Percentiles rank a stretch among this genome's conserved stretches.
Evolutionary conservation across 2,888 invertebrate species (phyloP).

Genomic region (Pardosa pseudoannulata): DNA sequence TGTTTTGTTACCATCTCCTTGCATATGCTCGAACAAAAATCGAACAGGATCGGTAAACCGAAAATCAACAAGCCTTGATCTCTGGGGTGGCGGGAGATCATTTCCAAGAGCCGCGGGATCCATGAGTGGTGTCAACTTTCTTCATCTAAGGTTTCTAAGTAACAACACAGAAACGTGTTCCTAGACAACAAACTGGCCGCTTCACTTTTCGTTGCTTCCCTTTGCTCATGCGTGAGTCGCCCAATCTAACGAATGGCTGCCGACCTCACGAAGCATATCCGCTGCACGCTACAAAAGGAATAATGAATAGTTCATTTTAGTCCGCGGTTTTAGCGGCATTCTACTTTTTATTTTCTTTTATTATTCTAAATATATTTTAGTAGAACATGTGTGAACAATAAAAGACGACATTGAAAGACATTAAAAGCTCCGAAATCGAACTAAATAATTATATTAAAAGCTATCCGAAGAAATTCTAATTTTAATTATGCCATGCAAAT

Average conservation of each 20-base stretch:
- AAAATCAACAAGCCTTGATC: constrained; percentile 46
- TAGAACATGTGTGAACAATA: constrained; percentile 46
- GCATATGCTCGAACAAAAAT: constrained; percentile 66
- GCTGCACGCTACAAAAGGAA: constrained; percentile 65
- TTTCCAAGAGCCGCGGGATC: constrained; percentile 41
- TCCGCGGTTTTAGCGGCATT: constrained; percentile 27
- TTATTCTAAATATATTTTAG: constrained; percentile 66
- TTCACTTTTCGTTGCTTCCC: constrained; percentile 57
- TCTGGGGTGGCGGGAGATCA: constrained; percentile 38
- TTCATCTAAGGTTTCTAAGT: constrained; percentile 63
- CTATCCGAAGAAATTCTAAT: too few species aligned
- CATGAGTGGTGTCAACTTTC: constrained; percentile 44
- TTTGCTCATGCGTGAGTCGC: constrained; percentile 66
- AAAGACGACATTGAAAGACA: constrained; percentile 36
- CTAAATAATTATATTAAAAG: not conserved
- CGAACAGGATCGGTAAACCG: constrained; percentile 63
- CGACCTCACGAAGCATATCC: constrained; percentile 63
- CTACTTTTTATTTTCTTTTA: constrained; percentile 39
- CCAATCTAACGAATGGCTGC: constrained; percentile 67
- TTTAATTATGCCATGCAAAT: too few species aligned
- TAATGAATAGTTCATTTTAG: constrained; percentile 67
- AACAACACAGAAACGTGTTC: constrained; percentile 62
- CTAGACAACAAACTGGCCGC: constrained; percentile 67
- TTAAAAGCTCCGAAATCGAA: constrained; percentile 14
- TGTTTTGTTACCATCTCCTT: constrained; percentile 35